phyloP scores from a whole-genome alignment of 2,888 invertebrate genomes.

The Coelopa pilipes region DNA sequence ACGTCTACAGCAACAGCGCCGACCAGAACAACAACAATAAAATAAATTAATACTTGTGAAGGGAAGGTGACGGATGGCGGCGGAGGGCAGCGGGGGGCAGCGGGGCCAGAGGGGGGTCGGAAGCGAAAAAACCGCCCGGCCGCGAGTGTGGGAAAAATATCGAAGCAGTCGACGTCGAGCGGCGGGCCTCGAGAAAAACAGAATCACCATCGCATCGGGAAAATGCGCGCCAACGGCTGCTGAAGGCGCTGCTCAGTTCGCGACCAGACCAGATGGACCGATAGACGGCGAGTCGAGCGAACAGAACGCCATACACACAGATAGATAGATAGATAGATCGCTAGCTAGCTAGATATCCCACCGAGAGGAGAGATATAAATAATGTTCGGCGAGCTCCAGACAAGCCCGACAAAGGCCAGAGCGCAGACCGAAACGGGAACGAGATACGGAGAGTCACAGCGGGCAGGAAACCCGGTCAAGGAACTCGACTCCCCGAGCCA shows the following conservation, averaged over 20 bases:
- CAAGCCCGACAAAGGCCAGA: not conserved
- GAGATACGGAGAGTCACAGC: too few relatives aligned
- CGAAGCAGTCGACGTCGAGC: slow-evolving; percentile 5
- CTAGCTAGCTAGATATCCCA: too few relatives aligned
- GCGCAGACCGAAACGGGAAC: not conserved
- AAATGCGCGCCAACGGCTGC: not conserved
- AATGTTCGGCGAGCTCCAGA: not conserved
- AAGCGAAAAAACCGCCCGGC: slow-evolving; percentile 8
- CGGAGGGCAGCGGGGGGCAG: not conserved
- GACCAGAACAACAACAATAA: slow-evolving; percentile 19
- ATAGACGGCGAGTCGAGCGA: too few relatives aligned
- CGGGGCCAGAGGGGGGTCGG: not conserved
- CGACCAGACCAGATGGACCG: too few relatives aligned
- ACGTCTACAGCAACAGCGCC: slow-evolving; percentile 20
- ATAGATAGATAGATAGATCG: too few relatives aligned
- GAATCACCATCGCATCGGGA: slow-evolving; percentile 21
- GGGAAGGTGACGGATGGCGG: not conserved
- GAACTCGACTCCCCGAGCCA: too few relatives aligned
- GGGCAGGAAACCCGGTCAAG: too few relatives aligned
- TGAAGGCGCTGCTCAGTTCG: too few relatives aligned
- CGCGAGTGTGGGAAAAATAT: slow-evolving; percentile 21
- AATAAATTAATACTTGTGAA: slow-evolving; percentile 28
- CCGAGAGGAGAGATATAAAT: not conserved
- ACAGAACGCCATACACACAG: too few relatives aligned
- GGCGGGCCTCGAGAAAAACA: slow-evolving; percentile 8